phyloP scores from a whole-genome alignment of 2,113 vertebrate species.

The Xenus cinereus region DNA sequence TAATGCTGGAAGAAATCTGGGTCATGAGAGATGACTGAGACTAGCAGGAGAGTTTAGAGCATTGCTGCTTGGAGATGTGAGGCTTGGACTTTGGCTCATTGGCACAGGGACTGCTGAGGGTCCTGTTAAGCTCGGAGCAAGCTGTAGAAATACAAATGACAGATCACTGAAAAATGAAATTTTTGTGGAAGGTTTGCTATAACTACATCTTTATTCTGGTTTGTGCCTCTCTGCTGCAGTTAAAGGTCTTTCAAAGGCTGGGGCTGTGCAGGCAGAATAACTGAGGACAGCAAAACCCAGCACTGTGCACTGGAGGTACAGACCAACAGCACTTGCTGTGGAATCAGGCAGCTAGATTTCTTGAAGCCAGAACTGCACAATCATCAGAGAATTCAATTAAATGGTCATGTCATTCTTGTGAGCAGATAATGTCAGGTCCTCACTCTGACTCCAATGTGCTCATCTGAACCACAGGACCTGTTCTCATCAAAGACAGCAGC shows the following conservation, averaged over 20 bases:
- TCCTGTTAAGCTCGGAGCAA: not conserved
- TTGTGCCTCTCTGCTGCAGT: not conserved
- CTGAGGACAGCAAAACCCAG: not conserved
- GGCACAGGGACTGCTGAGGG: not conserved
- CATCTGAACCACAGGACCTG: not conserved
- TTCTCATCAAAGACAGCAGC: not conserved
- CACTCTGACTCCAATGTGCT: not conserved
- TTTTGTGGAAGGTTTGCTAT: not conserved
- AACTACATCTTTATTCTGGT: not conserved
- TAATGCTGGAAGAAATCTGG: constrained; percentile 19
- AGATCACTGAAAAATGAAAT: not conserved
- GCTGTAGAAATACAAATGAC: not conserved
- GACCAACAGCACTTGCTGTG: not conserved
- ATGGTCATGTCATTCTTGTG: not conserved
- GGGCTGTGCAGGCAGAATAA: not conserved
- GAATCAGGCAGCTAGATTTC: not conserved
- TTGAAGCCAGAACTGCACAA: not conserved
- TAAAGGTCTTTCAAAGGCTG: not conserved
- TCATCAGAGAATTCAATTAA: not conserved
- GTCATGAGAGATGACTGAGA: not conserved
- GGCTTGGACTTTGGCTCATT: not conserved
- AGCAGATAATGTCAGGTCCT: not conserved
- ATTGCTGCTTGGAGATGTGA: not conserved
- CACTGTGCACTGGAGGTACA: not conserved
- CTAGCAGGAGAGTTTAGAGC: constrained; percentile 8